Evolutionary conservation across 2,888 invertebrate species (phyloP), one percentile per base, ranked within the genome.

Genomic region (Drosophila neonasuta): DNA sequence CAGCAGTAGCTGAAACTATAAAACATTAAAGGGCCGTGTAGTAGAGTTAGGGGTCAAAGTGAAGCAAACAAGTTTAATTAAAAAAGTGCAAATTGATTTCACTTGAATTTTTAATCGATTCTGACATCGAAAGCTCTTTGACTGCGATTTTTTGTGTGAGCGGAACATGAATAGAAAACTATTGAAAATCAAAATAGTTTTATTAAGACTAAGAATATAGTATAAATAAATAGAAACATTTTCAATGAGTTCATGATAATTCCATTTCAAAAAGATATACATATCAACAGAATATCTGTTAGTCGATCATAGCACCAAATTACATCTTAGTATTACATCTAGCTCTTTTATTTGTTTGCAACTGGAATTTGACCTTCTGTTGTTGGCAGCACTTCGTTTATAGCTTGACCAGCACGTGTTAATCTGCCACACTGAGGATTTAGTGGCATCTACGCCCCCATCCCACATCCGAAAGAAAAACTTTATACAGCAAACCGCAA

Each of bases 371-470:
- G 80, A 83, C 80, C 84, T 83, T 80, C 79, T 66, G 69, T 8
- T 64, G 63, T 54, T 65, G 67, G 45, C 49, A 59, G 50, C 45
- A 64, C 11, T 48, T 39, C 55, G 48, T 34, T 63, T 68, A 54
- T 15, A 44, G 60, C 56, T 59, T 50, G 80, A 67, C 74, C 77
- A 57, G 82, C 64, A 86, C 87, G 87, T 82, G 80, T 77, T 85
- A 82, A 82, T 82, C 85, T 81, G 80, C 71, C 77, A 77, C 80
- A 82, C 71, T 63, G 69, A 77, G 82, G 82, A 86, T 85, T 82
- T 82, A 79, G 77, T 74, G 49, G 49, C 66, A 64, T 44, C 63
- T 44, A 52, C 67, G 42, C 51, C 51, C 30, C 45, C 29, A 9
- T 8, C 29, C 59, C 34, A 10, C 48, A 13, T 29, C 30, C 57